Base-by-base conservation (phyloP, 1,140 invertebrate species). In the Stegodyphus mimosarum region DNA sequence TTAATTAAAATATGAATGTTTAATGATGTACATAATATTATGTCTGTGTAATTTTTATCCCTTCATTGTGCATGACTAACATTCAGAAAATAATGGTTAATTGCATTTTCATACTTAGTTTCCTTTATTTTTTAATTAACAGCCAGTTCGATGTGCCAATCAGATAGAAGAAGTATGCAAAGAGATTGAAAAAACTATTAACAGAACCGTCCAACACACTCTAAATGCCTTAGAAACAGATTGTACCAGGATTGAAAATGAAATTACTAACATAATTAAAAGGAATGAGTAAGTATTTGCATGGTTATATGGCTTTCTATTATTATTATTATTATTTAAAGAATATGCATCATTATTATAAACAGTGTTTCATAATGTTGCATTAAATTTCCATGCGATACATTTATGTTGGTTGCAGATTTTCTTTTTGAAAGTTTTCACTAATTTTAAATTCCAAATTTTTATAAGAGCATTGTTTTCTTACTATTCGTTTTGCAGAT, bases 121-220 rank as follows among this genome's bases (percentile, higher is more conserved):
- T 60, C 1, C 5, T 1, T 4, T 60, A 18, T 66, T 83, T 5
- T 64, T 33, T 33, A 33, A 33, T 33, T 33, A 33, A 33, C 86
- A 92, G 91, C 87, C 88, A 11, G 91, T 89, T 51, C 89, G 91
- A 33, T 93, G 92, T 90, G 91, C 90, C 2, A 93, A 93, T 87
- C 92, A 93, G 89, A 93, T 93, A 79, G 92, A 93, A 52, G 92
- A 93, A 74, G 92, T 92, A 17, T 93, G 92, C 88, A 91, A 91
- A 73, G 92, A 92, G 51, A 91, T 93, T 60, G 92, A 93, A 81
- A 92, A 92, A 88, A 93, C 92, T 9, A 93, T 93, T 86, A 92
- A 93, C 73, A 91, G 92, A 83, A 93, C 92, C 6, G 91, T 93
- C 52, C 93, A 93, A 88, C 93, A 92, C 87, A 93, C 92, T 7